Percentiles rank a stretch among this genome's conserved stretches.
Conservation (phyloP, 2,113 vertebrate genomes). For the Trematomus loennbergii region DNA sequence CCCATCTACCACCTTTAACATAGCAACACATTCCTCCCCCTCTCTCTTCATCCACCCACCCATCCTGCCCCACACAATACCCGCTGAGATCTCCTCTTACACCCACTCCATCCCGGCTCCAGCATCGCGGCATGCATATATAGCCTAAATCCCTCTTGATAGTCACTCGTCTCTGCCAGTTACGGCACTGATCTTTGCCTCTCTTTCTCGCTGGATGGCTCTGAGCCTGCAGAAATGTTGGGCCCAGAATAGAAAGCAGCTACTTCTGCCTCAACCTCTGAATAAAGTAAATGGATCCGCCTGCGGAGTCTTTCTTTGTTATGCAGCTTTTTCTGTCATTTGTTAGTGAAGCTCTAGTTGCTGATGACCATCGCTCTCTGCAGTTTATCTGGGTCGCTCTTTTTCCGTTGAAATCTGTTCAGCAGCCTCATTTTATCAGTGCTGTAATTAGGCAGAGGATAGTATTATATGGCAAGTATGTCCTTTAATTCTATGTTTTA, state of each 20-base stretch:
- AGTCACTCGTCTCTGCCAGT: conserved; percentile 54
- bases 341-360: conserved; percentile 65
- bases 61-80: conserved; percentile 25
- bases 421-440: conserved; percentile 10
- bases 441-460: conserved; percentile 23
- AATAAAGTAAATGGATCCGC: conserved; percentile 57
- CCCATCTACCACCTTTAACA: conserved; percentile 36
- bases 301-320: conserved; percentile 56
- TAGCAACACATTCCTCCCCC: conserved; percentile 29
- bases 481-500: conserved; percentile 22
- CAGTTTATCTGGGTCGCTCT: conserved; percentile 47
- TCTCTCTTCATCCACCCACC: conserved; percentile 52
- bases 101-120: conserved; percentile 52
- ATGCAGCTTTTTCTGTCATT: conserved; percentile 38
- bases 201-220: conserved; percentile 35
- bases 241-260: conserved; percentile 61
- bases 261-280: conserved; percentile 43
- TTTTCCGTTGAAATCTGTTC: conserved; percentile 26
- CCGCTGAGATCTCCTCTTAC: conserved; percentile 57
- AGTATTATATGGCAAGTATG: conserved; percentile 21
- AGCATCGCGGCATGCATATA: conserved; percentile 45
- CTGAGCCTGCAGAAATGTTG: conserved; percentile 49
- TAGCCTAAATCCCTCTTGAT: conserved; percentile 52
- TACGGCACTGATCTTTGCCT: conserved; percentile 52
- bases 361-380: conserved; percentile 24